Base-by-base conservation (phyloP, 2,797 vertebrate genomes). In the Aphelocoma californica region DNA sequence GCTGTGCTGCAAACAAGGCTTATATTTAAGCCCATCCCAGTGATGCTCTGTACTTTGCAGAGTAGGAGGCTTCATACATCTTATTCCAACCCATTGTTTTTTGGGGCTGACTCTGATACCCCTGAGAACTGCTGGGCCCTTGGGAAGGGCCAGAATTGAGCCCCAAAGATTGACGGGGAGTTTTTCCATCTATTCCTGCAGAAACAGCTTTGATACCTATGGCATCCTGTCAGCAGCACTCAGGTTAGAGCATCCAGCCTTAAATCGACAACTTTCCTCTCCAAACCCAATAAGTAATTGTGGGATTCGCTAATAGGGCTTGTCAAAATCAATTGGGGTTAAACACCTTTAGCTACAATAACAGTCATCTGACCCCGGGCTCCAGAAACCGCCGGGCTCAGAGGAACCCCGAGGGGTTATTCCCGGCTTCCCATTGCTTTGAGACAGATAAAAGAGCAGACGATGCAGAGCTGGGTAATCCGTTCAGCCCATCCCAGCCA, bases 281-380 rank as follows among this genome's bases (percentile, higher is more conserved):
- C 74, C 94, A 91, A 95, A 93, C 86, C 74, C 45, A 6, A 82
- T 94, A 90, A 89, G 91, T 87, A 95, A 96, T 93, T 95, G 88
- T 83, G 78, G 78, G 95, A 94, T 95, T 92, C 71, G 6, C 93
- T 95, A 93, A 95, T 94, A 90, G 83, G 50, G 86, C 93, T 94
- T 95, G 95, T 96, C 96, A 96, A 95, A 97, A 96, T 96, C 96
- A 96, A 94, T 93, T 74, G 95, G 90, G 94, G 90, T 95, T 94
- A 95, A 94, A 95, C 85, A 93, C 91, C 92, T 93, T 95, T 95
- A 92, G 92, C 88, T 90, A 93, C 87, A 94, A 95, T 93, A 96
- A 81, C 91, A 91, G 62, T 88, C 93, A 94, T 95, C 94, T 90
- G 87, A 96, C 90, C 79, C 86, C 14, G 0, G 88, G 93, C 87